These are phyloP conservation scores for Xestia sexstrigata DNA, from an alignment of 2,888 invertebrate genomes.

Conservation along the genomic window DNA sequence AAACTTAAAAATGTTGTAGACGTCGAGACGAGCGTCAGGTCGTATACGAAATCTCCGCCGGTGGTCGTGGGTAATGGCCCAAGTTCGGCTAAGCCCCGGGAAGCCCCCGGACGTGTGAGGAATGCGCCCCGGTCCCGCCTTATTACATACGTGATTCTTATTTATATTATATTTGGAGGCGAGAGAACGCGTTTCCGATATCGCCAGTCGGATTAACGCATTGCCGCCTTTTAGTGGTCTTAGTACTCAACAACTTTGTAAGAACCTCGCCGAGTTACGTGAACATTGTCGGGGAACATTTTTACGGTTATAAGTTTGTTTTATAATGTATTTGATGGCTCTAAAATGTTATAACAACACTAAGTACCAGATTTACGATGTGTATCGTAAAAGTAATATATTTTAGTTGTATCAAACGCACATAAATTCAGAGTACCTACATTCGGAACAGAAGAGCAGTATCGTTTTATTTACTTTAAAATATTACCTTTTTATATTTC, in stretches of 20 bases:
- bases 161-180: conserved; percentile 87
- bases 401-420: conserved; percentile 56
- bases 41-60: conserved; percentile 76
- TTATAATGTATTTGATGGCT: conserved; percentile 67
- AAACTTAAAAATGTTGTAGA: conserved; percentile 71
- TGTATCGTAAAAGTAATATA: conserved; percentile 56
- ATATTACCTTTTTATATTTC: conserved; percentile 64
- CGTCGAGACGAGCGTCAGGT: conserved; percentile 71
- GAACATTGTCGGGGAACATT: conserved; percentile 68
- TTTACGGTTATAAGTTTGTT: conserved; percentile 69
- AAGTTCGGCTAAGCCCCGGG: conserved; percentile 86
- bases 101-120: conserved; percentile 87
- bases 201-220: conserved; percentile 85
- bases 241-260: conserved; percentile 80
- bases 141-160: conserved; percentile 91
- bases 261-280: conserved; percentile 77
- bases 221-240: conserved; percentile 80
- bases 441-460: conserved; percentile 35
- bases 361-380: conserved; percentile 60
- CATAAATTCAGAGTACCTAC: conserved; percentile 43
- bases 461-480: conserved; percentile 63
- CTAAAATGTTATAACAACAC: conserved; percentile 60
- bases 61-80: conserved; percentile 83
- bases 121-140: conserved; percentile 82
- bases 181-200: conserved; percentile 79